Evolutionary conservation across 2,888 invertebrate species (phyloP).

Genomic region (Campoplex nolae): DNA sequence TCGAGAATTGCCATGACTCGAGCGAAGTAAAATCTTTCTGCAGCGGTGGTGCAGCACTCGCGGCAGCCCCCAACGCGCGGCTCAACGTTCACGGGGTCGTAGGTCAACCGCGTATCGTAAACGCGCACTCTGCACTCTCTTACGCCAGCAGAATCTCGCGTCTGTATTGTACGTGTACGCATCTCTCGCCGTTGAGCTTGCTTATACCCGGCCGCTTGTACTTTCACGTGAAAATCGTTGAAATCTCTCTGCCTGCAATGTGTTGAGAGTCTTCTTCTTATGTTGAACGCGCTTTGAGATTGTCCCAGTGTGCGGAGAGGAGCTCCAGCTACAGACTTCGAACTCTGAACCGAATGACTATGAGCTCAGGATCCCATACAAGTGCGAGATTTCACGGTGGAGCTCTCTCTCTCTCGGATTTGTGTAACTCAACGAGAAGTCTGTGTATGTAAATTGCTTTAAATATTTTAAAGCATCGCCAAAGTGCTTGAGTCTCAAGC

Average conservation of each 20-base stretch:
- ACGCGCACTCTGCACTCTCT: slow-evolving; percentile 68
- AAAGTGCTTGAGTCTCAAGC: slow-evolving; percentile 21
- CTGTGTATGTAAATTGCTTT: slow-evolving; percentile 13
- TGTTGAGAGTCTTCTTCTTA: slow-evolving; percentile 33
- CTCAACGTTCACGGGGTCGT: slow-evolving; percentile 68
- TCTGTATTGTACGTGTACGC: slow-evolving; percentile 57
- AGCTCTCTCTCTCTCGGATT: slow-evolving; percentile 22
- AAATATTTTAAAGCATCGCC: slow-evolving; percentile 48
- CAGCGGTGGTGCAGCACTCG: slow-evolving; percentile 42
- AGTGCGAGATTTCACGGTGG: slow-evolving; percentile 26
- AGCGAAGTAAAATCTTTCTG: slow-evolving; percentile 47
- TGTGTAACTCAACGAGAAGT: slow-evolving; percentile 10
- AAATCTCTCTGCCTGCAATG: slow-evolving; percentile 58
- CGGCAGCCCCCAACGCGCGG: slow-evolving; percentile 51
- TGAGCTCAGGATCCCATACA: slow-evolving; percentile 31
- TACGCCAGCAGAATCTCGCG: slow-evolving; percentile 45
- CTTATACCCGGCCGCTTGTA: slow-evolving; percentile 50
- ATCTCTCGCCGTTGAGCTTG: slow-evolving; percentile 72
- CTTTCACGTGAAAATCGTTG: slow-evolving; percentile 70
- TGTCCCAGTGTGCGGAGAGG: slow-evolving; percentile 52
- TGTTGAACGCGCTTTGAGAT: slow-evolving; percentile 53
- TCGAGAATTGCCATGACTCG: slow-evolving; percentile 51
- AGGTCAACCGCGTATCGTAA: slow-evolving; percentile 71
- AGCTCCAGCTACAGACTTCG: slow-evolving; percentile 42
- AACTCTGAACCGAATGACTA: slow-evolving; percentile 42